Evolutionary conservation across 92 coral and sea anemone species (phyloP), one percentile per base, ranked within the genome.

Genomic region (Muricea muricata): DNA sequence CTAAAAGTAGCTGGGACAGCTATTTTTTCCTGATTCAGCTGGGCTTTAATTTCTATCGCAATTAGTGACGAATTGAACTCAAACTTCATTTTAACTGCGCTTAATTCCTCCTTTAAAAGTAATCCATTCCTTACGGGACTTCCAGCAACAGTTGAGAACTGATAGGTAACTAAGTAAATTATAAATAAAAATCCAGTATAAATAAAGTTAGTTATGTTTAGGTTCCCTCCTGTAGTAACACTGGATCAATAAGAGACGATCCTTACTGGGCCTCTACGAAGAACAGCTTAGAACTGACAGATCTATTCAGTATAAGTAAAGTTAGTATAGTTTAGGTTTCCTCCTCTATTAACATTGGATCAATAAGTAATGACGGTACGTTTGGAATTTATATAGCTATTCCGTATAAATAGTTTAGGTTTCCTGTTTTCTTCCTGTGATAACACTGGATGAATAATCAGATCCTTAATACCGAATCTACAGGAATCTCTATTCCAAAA

Each of bases 251-350:
- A 13, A 52, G 60, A 13, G 3, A 52, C 12, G 15, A 45, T 12
- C 50, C 50, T 45, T 37, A 37, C 42, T 37, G 42, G 42, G 9
- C 42, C 42, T 37, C 42, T 37, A 37, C 5, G 42, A 12, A 45
- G 60, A 52, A 52, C 21, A 52, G 60, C 8, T 52, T 52, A 45
- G 15, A 45, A 45, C 50, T 45, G 50, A 45, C 14, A 52, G 60
- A 52, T 23, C 60, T 52, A 52, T 52, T 25, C 60, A 52, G 23
- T 17, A 52, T 17, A 52, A 52, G 20, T 52, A 52, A 52, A 52
- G 60, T 52, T 52, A 52, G 60, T 52, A 17, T 52, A 52, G 60
- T 52, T 10, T 52, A 52, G 60, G 60, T 52, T 52, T 52, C 60
- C 60, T 20, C 60, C 60, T 52, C 24, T 52, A 52, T 23, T 52